phyloP scores from a whole-genome alignment of 2,113 vertebrate genomes.

The mouse (Mus musculus) region DNA sequence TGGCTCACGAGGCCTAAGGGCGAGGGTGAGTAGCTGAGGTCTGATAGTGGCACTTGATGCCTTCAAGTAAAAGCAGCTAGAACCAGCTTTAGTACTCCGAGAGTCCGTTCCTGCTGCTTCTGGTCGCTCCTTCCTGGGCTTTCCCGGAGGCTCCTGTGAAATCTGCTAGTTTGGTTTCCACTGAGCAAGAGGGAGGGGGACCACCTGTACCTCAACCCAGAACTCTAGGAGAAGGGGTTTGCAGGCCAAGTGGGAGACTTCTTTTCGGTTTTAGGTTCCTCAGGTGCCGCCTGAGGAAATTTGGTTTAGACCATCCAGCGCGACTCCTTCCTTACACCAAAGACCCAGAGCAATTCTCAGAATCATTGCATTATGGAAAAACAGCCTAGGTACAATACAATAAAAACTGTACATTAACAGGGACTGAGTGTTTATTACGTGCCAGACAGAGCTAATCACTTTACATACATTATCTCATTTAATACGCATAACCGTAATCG shows the following conservation, averaged over 20 bases:
- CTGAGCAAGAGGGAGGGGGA: neutral
- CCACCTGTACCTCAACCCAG: slow-evolving; percentile 9
- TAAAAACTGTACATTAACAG: slow-evolving; percentile 63
- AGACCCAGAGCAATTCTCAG: slow-evolving; percentile 61
- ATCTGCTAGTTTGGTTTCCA: slow-evolving; percentile 20
- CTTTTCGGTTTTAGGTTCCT: neutral
- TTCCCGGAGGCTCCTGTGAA: neutral
- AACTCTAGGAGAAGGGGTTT: slow-evolving; percentile 46
- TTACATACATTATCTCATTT: slow-evolving; percentile 58
- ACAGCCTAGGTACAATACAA: slow-evolving; percentile 56
- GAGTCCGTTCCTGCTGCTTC: neutral
- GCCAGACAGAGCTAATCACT: slow-evolving; percentile 56
- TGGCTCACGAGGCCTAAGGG: neutral
- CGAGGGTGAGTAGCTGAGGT: neutral
- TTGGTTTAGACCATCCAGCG: slow-evolving; percentile 7
- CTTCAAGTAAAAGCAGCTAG: neutral
- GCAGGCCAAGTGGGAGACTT: neutral
- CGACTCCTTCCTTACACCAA: slow-evolving; percentile 33
- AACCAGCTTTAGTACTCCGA: neutral
- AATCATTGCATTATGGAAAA: slow-evolving; percentile 45
- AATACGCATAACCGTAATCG: slow-evolving; percentile 57
- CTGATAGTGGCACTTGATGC: neutral
- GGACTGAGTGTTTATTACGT: slow-evolving; percentile 65
- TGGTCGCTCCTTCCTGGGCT: slow-evolving; percentile 11
- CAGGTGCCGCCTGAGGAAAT: slow-evolving; percentile 38